These are phyloP conservation scores for Petaurus breviceps DNA, from an alignment of 2,113 vertebrate genomes.

Conservation along the genomic window DNA sequence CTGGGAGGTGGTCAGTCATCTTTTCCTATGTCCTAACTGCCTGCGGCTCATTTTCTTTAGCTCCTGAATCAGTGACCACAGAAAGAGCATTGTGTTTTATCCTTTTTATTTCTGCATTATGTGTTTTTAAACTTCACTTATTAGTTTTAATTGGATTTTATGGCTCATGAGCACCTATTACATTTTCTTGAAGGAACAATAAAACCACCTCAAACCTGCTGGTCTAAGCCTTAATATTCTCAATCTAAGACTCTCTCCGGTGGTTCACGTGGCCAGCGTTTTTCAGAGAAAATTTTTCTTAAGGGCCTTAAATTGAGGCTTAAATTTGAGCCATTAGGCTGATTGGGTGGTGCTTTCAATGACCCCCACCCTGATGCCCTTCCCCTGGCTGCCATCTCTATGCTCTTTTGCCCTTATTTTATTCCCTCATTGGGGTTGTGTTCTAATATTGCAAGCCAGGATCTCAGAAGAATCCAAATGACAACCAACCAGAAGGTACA, in stretches of 20 bases:
- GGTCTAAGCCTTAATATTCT: not conserved
- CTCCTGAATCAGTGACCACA: not conserved
- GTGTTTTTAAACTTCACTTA: not conserved
- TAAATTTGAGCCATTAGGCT: not conserved
- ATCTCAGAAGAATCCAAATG: not conserved
- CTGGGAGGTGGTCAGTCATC: not conserved
- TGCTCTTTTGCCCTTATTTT: not conserved
- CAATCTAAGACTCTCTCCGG: not conserved
- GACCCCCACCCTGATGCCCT: not conserved
- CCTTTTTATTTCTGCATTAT: not conserved
- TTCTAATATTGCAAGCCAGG: not conserved
- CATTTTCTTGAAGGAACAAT: not conserved
- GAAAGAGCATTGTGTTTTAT: not conserved
- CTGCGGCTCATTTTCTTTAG: not conserved
- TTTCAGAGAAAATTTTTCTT: not conserved
- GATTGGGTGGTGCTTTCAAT: not conserved
- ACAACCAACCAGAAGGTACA: not conserved
- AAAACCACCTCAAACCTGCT: not conserved
- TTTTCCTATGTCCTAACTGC: not conserved
- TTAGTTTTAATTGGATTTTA: not conserved
- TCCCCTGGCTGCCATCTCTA: not conserved
- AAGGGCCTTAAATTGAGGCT: not conserved
- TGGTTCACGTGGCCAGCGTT: not conserved
- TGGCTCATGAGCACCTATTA: not conserved
- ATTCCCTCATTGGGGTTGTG: not conserved